Evolutionary conservation across 2,797 vertebrate genomes (phyloP), one percentile per base, ranked within the genome.

Genomic region (Hyperoplus immaculatus): DNA sequence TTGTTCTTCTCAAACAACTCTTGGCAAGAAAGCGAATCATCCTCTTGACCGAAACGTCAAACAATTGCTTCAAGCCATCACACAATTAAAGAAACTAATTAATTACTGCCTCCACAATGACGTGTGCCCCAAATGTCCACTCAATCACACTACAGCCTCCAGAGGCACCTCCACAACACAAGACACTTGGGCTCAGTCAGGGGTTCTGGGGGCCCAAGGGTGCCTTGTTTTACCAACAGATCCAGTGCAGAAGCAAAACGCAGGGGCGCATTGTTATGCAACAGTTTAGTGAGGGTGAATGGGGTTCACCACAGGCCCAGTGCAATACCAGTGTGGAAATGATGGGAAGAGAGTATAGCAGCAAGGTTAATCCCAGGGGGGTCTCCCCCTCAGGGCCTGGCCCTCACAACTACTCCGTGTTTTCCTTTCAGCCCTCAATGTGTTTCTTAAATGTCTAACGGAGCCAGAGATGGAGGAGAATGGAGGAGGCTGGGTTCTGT

Each of bases 221-320:
- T 83, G 69, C 85, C 86, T 88, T 94, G 92, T 94, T 95, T 92
- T 93, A 93, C 93, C 91, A 94, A 91, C 90, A 92, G 83, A 82
- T 87, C 80, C 67, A 61, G 77, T 80, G 56, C 88, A 82, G 61
- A 57, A 61, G 85, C 83, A 89, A 92, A 93, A 88, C 87, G 77
- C 88, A 74, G 85, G 75, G 29, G 74, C 6, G 62, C 78, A 89
- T 94, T 94, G 92, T 95, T 94, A 95, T 90, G 89, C 90, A 93
- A 95, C 92, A 90, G 76, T 93, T 93, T 91, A 88, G 84, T 46
- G 46, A 75, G 77, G 76, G 87, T 94, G 92, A 94, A 93, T 89
- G 57, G 88, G 74, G 72, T 80, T 87, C 75, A 83, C 82, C 77
- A 59, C 70, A 81, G 86, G 77, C 72, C 82, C 59, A 63, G 57